Percentiles rank a stretch among this genome's conserved stretches.
phyloP scores from a whole-genome alignment of 23 tunicate genomes.

The Aplidium turbinatum region DNA sequence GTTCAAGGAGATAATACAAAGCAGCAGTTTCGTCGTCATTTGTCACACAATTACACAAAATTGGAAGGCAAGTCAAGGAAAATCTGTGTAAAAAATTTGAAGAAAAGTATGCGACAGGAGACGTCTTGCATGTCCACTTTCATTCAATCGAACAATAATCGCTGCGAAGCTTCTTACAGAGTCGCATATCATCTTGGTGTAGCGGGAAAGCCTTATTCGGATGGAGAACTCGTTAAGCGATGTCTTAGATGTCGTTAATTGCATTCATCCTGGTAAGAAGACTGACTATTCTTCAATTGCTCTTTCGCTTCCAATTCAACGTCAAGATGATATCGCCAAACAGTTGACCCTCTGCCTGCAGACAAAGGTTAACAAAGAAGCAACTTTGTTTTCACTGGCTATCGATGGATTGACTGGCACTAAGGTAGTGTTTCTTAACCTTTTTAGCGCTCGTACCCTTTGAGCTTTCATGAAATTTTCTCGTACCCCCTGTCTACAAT shows the following conservation, averaged over 20 bases:
- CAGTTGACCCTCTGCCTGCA: background rate
- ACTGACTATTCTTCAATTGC: constrained; percentile 6
- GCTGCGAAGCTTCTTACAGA: too few species aligned
- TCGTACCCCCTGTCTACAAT: too few species aligned
- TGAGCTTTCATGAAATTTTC: too few species aligned
- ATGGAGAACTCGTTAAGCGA: constrained; percentile 12
- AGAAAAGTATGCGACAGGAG: constrained; percentile 26
- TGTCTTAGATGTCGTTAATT: constrained; percentile 10
- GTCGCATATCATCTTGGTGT: constrained; percentile 46
- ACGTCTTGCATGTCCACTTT: too few species aligned
- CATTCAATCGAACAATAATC: too few species aligned
- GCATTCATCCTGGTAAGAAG: constrained; percentile 22
- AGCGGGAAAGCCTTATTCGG: too few species aligned
- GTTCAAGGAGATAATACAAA: constrained; percentile 11
- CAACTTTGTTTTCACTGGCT: too few species aligned
- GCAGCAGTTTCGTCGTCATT: constrained; percentile 14
- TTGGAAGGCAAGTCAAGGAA: too few species aligned
- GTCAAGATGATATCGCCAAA: constrained; percentile 27
- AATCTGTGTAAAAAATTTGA: constrained; percentile 21
- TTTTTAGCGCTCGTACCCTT: too few species aligned
- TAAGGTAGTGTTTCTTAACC: too few species aligned
- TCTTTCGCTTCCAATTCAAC: constrained; percentile 21
- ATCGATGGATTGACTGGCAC: too few species aligned
- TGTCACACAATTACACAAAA: constrained; percentile 11
- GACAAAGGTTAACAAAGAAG: too few species aligned